These are phyloP conservation scores for Rhadinocentrus ornatus DNA, from an alignment of 2,797 vertebrate genomes.

Conservation along the genomic window DNA sequence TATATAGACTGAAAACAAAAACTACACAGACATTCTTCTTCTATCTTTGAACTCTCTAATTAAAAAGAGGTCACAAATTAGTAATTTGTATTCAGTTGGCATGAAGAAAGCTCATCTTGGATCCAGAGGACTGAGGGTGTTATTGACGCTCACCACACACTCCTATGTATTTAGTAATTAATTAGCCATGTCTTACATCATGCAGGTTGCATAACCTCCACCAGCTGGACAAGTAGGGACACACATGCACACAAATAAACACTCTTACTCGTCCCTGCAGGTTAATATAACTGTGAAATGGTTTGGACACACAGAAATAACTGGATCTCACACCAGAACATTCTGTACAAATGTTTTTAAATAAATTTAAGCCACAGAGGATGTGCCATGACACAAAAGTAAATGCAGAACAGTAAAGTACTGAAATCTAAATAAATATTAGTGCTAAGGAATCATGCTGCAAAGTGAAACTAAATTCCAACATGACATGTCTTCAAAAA, in stretches of 20 bases:
- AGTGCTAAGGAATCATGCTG: slow-evolving; percentile 12
- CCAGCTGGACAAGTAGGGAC: slow-evolving; percentile 47
- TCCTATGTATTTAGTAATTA: slow-evolving; percentile 36
- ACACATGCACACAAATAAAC: slow-evolving; percentile 18
- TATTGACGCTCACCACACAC: slow-evolving; percentile 22
- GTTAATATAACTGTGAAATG: slow-evolving; percentile 27
- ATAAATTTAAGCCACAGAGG: slow-evolving; percentile 12
- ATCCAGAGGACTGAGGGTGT: background rate
- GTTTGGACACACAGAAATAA: slow-evolving; percentile 24
- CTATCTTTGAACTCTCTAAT: background rate
- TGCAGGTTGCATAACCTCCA: slow-evolving; percentile 54
- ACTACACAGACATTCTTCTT: background rate
- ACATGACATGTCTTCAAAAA: background rate
- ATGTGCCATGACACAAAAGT: slow-evolving; percentile 39
- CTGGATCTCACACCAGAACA: slow-evolving; percentile 30
- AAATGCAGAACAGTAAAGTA: slow-evolving; percentile 1
- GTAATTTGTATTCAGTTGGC: slow-evolving; percentile 12
- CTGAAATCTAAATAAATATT: slow-evolving; percentile 22
- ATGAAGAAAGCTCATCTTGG: slow-evolving; percentile 12
- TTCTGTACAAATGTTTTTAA: no score
- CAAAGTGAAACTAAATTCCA: background rate
- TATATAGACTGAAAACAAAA: background rate
- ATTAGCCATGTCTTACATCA: slow-evolving; percentile 52
- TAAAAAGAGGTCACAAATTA: slow-evolving; percentile 21
- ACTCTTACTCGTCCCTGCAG: slow-evolving; percentile 20